These are phyloP conservation scores for Melanogrammus aeglefinus DNA, from an alignment of 2,797 vertebrate genomes.

Conservation along the genomic window DNA sequence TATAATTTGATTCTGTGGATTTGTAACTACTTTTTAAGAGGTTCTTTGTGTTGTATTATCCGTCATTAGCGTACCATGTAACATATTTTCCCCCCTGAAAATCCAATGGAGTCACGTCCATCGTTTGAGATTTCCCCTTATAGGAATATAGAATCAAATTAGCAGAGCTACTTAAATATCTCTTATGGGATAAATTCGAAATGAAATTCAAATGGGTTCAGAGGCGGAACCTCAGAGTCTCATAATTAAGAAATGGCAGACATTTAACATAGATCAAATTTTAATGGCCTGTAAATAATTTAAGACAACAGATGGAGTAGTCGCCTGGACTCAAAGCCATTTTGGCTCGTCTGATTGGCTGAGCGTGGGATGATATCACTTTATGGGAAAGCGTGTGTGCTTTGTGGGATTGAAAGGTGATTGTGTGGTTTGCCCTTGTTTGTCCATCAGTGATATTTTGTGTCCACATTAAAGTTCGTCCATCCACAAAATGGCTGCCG, in stretches of 20 bases:
- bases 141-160: slow-evolving; percentile 5
- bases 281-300: slow-evolving; percentile 87
- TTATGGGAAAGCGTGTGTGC: slow-evolving; percentile 45
- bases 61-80: background rate
- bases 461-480: slow-evolving; percentile 5
- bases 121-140: background rate
- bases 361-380: slow-evolving; percentile 53
- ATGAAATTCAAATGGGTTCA: slow-evolving; percentile 61
- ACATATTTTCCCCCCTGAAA: background rate
- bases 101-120: background rate
- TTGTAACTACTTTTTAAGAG: too few species aligned
- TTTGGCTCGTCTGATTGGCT: slow-evolving; percentile 56
- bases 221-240: slow-evolving; percentile 64
- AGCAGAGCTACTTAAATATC: slow-evolving; percentile 1
- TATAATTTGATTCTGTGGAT: background rate
- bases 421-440: slow-evolving; percentile 56
- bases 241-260: slow-evolving; percentile 83
- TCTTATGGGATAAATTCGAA: slow-evolving; percentile 27
- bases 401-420: slow-evolving; percentile 53
- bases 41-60: too few species aligned
- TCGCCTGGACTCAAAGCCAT: slow-evolving; percentile 36
- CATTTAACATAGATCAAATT: slow-evolving; percentile 81
- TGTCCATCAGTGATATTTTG: slow-evolving; percentile 31
- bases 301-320: slow-evolving; percentile 80
- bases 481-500: background rate